Evolutionary conservation across 30 jellyfish, hydroid and myxozoan species (phyloP), one percentile per base, ranked within the genome.

Genomic region (Aurelia sp.): DNA sequence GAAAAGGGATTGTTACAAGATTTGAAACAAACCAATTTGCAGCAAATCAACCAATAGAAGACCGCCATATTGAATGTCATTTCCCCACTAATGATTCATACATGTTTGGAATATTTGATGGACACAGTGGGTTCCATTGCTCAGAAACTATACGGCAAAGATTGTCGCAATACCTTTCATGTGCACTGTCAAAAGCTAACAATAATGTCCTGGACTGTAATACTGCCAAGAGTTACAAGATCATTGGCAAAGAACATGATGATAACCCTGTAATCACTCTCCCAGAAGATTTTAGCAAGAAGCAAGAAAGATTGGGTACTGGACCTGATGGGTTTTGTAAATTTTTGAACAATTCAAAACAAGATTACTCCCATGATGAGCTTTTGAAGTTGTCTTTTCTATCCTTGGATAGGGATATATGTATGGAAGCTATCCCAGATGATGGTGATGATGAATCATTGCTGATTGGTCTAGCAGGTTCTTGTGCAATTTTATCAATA

Each of bases 61-160:
- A 96, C 57, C 91, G 99, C 9, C 98, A 96, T 61, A 41, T 96
- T 30, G 99, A 96, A 89, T 96, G 97, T 69, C 61, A 40, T 17
- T 84, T 96, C 40, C 68, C 81, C 6, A 3, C 77, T 15, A 78
- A 86, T 11, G 83, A 87, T 50, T 62, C 94, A 12, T 68, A 53
- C 33, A 69, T 96, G 81, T 96, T 96, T 71, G 99, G 98, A 1
- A 80, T 90, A 35, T 90, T 90, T 86, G 99, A 96, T 87, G 99
- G 99, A 0, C 99, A 96, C 68, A 84, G 97, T 87, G 99, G 99
- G 22, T 96, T 96, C 88, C 98, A 96, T 68, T 96, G 99, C 80
- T 91, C 99, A 3, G 98, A 96, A 75, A 86, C 90, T 52, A 44
- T 96, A 30, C 71, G 96, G 68, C 60, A 71, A 33, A 81, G 98